These are phyloP conservation scores for Drosophila anceps DNA, from an alignment of 2,888 invertebrate genomes.

Conservation along the genomic window DNA sequence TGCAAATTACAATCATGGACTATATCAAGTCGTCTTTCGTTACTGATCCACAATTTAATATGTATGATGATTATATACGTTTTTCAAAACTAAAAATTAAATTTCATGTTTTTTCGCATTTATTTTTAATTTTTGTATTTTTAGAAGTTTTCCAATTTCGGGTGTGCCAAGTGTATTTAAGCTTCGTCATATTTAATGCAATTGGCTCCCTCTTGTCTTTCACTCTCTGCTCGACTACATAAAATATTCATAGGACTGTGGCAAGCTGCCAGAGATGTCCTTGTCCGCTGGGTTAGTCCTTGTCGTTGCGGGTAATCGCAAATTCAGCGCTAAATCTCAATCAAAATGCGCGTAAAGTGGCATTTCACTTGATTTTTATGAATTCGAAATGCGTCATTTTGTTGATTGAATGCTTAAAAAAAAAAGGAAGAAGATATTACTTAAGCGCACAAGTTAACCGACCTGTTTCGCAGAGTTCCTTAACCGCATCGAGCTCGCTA, in stretches of 20 bases:
- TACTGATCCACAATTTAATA: too few relatives aligned
- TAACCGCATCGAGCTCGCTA: neutral
- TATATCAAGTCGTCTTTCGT: too few relatives aligned
- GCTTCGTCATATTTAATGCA: slow-evolving; percentile 7
- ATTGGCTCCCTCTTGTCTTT: neutral
- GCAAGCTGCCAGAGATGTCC: slow-evolving; percentile 32
- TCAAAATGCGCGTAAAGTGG: slow-evolving; percentile 78
- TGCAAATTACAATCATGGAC: too few relatives aligned
- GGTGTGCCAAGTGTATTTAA: slow-evolving; percentile 9
- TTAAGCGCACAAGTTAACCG: slow-evolving; percentile 17
- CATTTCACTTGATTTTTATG: slow-evolving; percentile 77
- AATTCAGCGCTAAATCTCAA: slow-evolving; percentile 75
- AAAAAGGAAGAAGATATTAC: neutral
- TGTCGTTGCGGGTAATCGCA: slow-evolving; percentile 61
- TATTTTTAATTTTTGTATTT: too few relatives aligned
- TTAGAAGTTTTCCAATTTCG: neutral
- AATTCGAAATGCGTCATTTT: slow-evolving; percentile 51
- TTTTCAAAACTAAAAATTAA: too few relatives aligned
- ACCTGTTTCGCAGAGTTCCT: neutral
- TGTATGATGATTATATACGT: too few relatives aligned
- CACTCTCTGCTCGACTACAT: slow-evolving; percentile 16
- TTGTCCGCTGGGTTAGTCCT: slow-evolving; percentile 45
- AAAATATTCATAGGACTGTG: slow-evolving; percentile 44
- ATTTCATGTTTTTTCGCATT: too few relatives aligned
- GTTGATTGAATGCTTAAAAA: slow-evolving; percentile 38